Percentiles rank a stretch among this genome's conserved stretches.
phyloP scores from a whole-genome alignment of 2,113 vertebrate species.

The Corydoras maculifer region DNA sequence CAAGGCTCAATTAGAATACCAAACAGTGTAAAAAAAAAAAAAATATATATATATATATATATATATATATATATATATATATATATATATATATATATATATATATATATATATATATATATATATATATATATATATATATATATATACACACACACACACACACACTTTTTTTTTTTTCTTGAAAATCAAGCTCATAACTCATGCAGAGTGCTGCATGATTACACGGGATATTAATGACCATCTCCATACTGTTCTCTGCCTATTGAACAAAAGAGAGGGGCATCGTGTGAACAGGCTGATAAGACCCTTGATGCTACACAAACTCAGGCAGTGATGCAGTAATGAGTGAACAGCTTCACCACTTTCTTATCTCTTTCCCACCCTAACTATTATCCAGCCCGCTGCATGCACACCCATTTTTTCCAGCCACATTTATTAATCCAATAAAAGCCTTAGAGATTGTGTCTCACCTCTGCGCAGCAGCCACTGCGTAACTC shows the following conservation, averaged over 20 bases:
- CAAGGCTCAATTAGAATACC: constrained; percentile 33
- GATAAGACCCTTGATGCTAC: constrained; percentile 26
- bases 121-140: no score
- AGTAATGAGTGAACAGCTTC: constrained; percentile 30
- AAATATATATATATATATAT: no score
- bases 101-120: no score
- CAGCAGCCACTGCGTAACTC: constrained; percentile 36
- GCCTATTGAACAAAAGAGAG: constrained; percentile 32
- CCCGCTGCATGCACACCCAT: constrained; percentile 17
- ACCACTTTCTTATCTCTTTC: constrained; percentile 29
- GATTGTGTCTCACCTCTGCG: constrained; percentile 31
- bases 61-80: no score
- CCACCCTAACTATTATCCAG: constrained; percentile 31
- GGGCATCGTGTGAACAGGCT: constrained; percentile 9
- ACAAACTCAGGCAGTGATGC: constrained; percentile 24
- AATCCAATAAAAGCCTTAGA: constrained; percentile 39
- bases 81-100: no score
- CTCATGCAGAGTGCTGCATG: constrained; percentile 29
- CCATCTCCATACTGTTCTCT: constrained; percentile 22
- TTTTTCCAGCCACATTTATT: constrained; percentile 41
- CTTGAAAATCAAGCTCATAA: constrained; percentile 30
- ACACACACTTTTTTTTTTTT: constrained; percentile 26
- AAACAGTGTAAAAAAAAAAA: constrained; percentile 25
- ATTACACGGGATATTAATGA: constrained; percentile 44
- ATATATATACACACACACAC: no score